Conservation (phyloP, 2,797 vertebrate genomes). For the Pseudochromis fuscus region DNA sequence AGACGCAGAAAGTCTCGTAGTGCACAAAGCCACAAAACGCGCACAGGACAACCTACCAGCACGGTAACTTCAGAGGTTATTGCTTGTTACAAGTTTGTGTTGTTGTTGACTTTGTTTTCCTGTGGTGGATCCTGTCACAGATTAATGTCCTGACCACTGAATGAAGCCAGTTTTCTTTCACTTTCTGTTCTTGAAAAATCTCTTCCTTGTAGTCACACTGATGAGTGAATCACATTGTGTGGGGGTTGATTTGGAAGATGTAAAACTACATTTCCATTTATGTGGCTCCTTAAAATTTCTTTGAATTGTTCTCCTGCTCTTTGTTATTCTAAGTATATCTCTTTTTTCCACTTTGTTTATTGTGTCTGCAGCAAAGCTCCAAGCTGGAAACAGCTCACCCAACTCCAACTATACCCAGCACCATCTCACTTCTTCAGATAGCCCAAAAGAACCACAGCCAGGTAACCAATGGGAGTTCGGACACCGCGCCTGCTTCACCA, state of each 20-base stretch:
- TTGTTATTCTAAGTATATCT: neutral
- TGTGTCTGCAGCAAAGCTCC: constrained; percentile 69
- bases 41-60: neutral
- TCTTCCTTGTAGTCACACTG: neutral
- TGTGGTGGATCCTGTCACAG: neutral
- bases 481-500: neutral
- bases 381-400: constrained; percentile 20
- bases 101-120: neutral
- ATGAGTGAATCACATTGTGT: too few species aligned
- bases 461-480: constrained; percentile 62
- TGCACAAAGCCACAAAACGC: neutral
- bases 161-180: neutral
- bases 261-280: neutral
- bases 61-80: constrained; percentile 55
- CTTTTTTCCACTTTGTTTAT: neutral
- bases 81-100: neutral
- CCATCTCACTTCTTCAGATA: constrained; percentile 61
- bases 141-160: neutral
- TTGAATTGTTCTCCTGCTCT: too few species aligned
- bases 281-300: neutral
- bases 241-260: too few species aligned
- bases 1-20: constrained; percentile 53
- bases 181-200: neutral
- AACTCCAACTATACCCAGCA: constrained; percentile 48
- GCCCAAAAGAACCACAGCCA: constrained; percentile 71